Base-by-base conservation (phyloP, 2,797 vertebrate genomes). In the Psittacula echo region DNA sequence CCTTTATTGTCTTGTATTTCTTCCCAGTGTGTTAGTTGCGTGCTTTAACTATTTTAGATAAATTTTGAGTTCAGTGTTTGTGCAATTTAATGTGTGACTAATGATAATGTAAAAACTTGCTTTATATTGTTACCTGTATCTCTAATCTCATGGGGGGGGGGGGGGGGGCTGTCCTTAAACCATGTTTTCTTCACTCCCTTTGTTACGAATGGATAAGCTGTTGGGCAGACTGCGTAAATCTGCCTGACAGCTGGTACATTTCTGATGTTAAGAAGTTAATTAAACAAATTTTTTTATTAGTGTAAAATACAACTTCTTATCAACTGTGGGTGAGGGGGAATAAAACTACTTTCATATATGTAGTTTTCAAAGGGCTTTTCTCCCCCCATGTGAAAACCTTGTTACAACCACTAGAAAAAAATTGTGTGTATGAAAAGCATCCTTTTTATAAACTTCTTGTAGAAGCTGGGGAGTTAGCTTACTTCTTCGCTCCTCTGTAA, bases 281-380 rank as follows among this genome's bases (percentile, higher is more conserved):
- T 34, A 67, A 82, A 64, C 51, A 3, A 3, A 45, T 26, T 39
- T 50, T 29, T 42, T 48, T 41, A 39, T 60, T 87, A 75, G 30
- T 58, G 50, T 76, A 66, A 89, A 85, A 61, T 90, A 58, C 0
- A 50, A 23, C 16, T 77, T 47, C 32, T 71, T 75, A 18, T 56
- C 20, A 24, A 32, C 34, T 77, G 1, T 15, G 41, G 29, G 11
- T 13, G 60, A 27, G 60, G 24, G 26, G 27, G 5, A 26, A 83
- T 65, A 64, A 30, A 0, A 1, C 1, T 8, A 32, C 14, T 32
- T 50, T 37, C 0, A 1, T 62, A 34, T 34, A 0, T 24, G 41
- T 56, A 39, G 44, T 67, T 74, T 78, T 74, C 56, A 65, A 41
- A 53, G 45, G 9, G 6, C 11, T 32, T 85, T 76, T 72, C 75